Percentiles rank a stretch among this genome's conserved stretches.
Evolutionary conservation across 1,140 invertebrate species (phyloP).

Genomic region (Chelonus insularis): DNA sequence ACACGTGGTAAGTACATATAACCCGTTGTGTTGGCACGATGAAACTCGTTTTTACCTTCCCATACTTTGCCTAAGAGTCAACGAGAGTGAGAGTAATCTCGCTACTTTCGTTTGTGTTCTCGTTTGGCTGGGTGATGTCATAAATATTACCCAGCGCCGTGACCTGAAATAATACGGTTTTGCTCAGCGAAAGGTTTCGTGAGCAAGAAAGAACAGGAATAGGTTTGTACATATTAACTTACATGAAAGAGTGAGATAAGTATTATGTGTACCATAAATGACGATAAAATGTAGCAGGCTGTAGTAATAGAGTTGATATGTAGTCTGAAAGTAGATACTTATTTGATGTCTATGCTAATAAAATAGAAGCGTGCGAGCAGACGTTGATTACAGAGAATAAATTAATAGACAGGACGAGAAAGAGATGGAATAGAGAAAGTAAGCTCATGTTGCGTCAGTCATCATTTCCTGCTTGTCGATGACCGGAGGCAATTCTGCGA

Average conservation of each 20-base stretch:
- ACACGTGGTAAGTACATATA: constrained; percentile 4
- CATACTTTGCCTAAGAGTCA: constrained; percentile 15
- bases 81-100: constrained; percentile 51
- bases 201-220: constrained; percentile 2
- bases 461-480: constrained; percentile 21
- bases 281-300: neutral
- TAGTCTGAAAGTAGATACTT: neutral
- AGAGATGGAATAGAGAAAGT: constrained; percentile 2
- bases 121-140: constrained; percentile 48
- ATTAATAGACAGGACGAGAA: neutral
- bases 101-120: constrained; percentile 50
- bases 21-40: constrained; percentile 14
- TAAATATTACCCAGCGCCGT: constrained; percentile 47
- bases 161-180: constrained; percentile 40
- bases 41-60: constrained; percentile 26
- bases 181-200: constrained; percentile 41
- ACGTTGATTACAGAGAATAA: constrained; percentile 13
- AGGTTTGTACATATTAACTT: neutral
- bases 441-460: constrained; percentile 7
- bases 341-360: constrained; percentile 4
- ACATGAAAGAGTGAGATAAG: neutral
- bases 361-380: neutral
- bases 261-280: neutral
- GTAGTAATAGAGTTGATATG: neutral
- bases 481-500: constrained; percentile 12